Evolutionary conservation across 2,888 invertebrate genomes (phyloP).

Genomic region (Andrena haemorrhoa): DNA sequence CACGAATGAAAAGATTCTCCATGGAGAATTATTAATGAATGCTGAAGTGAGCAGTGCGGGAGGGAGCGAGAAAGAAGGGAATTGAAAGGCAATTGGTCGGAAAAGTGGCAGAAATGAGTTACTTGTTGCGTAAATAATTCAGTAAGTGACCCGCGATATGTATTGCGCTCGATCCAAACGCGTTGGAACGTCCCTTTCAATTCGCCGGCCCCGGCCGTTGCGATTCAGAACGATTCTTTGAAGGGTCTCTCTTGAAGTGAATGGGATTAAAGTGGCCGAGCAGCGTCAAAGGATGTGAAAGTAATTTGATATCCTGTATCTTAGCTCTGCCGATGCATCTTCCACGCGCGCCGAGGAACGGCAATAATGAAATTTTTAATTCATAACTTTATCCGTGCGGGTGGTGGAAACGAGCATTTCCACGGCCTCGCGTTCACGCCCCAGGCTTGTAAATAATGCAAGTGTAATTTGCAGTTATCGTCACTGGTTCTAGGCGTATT

Average conservation of each 20-base stretch:
- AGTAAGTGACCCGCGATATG: slow-evolving; percentile 52
- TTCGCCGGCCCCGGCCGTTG: slow-evolving; percentile 11
- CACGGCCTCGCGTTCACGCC: not conserved
- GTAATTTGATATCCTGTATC: slow-evolving; percentile 69
- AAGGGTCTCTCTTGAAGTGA: slow-evolving; percentile 59
- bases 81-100: slow-evolving; percentile 13
- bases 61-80: not conserved
- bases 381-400: slow-evolving; percentile 23
- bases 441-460: slow-evolving; percentile 46
- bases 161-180: slow-evolving; percentile 56
- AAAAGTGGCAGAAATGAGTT: slow-evolving; percentile 18
- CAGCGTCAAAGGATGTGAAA: slow-evolving; percentile 63
- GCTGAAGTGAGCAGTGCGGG: not conserved
- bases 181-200: slow-evolving; percentile 55
- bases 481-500: slow-evolving; percentile 4
- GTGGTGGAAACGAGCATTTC: not conserved
- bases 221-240: slow-evolving; percentile 63
- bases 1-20: not conserved
- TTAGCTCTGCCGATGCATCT: slow-evolving; percentile 35
- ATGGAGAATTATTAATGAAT: slow-evolving; percentile 14
- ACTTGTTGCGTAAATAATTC: slow-evolving; percentile 66
- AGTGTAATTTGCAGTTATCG: slow-evolving; percentile 2
- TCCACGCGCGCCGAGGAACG: slow-evolving; percentile 4
- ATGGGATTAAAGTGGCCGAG: slow-evolving; percentile 68
- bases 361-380: slow-evolving; percentile 53